These are phyloP conservation scores for Ectemnius cavifrons DNA, from an alignment of 2,888 invertebrate genomes.

Conservation along the genomic window DNA sequence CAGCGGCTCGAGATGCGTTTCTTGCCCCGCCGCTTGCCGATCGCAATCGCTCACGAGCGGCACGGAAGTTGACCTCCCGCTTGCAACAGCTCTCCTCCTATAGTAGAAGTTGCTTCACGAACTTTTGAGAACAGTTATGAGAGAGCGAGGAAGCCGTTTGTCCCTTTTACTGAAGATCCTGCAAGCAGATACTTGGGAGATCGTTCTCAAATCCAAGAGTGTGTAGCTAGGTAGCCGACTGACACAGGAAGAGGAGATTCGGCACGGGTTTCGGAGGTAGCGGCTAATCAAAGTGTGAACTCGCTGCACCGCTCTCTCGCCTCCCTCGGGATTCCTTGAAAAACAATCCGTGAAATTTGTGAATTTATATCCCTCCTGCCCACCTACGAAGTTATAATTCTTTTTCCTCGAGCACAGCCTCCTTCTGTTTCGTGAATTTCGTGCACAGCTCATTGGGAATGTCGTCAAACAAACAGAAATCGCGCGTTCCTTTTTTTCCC, in stretches of 20 bases:
- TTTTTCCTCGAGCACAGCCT: slow-evolving; percentile 8
- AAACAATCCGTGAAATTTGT: slow-evolving; percentile 59
- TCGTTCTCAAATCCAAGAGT: background rate
- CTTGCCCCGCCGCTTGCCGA: background rate
- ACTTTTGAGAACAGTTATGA: too few relatives aligned
- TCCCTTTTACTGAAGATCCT: background rate
- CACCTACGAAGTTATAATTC: slow-evolving; percentile 38
- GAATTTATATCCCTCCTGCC: slow-evolving; percentile 44
- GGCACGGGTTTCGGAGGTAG: slow-evolving; percentile 63
- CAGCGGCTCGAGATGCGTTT: background rate
- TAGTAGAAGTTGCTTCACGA: too few relatives aligned
- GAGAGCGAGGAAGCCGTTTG: too few relatives aligned
- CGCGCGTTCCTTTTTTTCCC: background rate
- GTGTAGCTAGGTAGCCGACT: background rate
- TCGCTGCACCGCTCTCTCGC: slow-evolving; percentile 8
- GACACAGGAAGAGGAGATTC: slow-evolving; percentile 64
- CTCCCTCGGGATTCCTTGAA: slow-evolving; percentile 16
- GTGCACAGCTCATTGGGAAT: background rate
- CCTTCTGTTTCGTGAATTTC: background rate
- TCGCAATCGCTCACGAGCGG: slow-evolving; percentile 4
- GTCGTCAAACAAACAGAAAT: background rate
- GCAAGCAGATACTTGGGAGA: background rate
- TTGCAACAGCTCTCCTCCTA: background rate
- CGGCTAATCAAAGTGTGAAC: slow-evolving; percentile 54
- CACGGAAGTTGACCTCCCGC: slow-evolving; percentile 32